A percentile compares a stretch with the other conserved stretches of the same genome.
Conservation (phyloP, 2,113 vertebrate genomes). For the Arenaria interpres region DNA sequence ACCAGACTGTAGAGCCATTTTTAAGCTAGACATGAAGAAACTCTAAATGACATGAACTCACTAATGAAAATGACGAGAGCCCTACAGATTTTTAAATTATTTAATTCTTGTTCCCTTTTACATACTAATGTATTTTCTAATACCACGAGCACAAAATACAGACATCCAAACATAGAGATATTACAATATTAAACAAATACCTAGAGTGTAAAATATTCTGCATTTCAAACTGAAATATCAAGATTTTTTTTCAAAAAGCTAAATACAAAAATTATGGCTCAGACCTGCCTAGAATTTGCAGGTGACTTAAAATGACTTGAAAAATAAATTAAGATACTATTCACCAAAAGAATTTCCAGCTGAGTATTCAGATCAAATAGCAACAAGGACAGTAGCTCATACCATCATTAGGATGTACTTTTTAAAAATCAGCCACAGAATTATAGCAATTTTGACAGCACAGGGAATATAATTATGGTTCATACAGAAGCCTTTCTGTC, state of each 20-base stretch:
- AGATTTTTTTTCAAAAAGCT: constrained; percentile 2
- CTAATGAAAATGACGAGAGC: neutral
- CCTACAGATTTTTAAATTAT: neutral
- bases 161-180: neutral
- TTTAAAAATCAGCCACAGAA: constrained; percentile 2
- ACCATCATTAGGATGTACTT: neutral
- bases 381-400: neutral
- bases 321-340: constrained; percentile 38
- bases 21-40: neutral
- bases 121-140: neutral
- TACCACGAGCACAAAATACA: neutral
- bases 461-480: neutral
- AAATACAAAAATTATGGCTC: constrained; percentile 7
- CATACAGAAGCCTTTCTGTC: constrained; percentile 4
- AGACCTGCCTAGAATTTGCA: constrained; percentile 1
- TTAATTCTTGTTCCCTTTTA: neutral
- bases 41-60: neutral
- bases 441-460: constrained; percentile 27
- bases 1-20: neutral
- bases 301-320: constrained; percentile 31
- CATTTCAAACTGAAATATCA: neutral
- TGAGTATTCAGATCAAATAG: constrained; percentile 19
- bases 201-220: neutral
- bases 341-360: constrained; percentile 7
- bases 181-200: constrained; percentile 25